These are phyloP conservation scores for Aphyosemion australe DNA, from an alignment of 2,113 vertebrate genomes.

Conservation along the genomic window DNA sequence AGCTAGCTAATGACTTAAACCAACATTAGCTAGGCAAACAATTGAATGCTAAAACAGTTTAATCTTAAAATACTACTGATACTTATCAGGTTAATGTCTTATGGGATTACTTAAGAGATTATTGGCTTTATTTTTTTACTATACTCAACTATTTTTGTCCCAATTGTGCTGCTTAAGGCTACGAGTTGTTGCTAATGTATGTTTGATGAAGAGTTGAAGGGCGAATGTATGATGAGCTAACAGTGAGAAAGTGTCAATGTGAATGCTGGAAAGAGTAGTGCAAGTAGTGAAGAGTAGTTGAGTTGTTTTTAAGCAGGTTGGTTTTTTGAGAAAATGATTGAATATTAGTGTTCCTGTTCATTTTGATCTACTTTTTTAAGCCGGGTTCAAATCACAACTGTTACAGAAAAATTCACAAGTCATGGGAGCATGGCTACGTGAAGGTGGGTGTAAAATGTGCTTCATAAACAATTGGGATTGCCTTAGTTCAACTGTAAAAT, in stretches of 20 bases:
- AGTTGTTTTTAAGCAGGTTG: background rate
- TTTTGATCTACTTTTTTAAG: too few species aligned
- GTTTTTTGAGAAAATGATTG: too few species aligned
- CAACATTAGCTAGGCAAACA: background rate
- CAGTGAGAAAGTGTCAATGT: background rate
- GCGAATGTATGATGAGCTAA: background rate
- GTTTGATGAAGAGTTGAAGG: constrained; percentile 18
- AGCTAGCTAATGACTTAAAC: background rate
- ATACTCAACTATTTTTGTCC: background rate
- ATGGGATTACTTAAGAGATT: background rate
- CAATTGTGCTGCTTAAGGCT: background rate
- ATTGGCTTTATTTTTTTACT: background rate
- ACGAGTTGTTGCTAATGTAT: constrained; percentile 5
- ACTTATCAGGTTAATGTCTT: background rate
- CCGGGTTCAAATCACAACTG: too few species aligned
- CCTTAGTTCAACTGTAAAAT: too few species aligned
- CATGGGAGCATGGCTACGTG: too few species aligned
- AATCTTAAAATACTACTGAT: background rate
- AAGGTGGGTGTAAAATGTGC: too few species aligned
- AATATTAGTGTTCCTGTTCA: too few species aligned
- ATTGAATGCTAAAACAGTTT: background rate
- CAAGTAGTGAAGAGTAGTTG: constrained; percentile 20
- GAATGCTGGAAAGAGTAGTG: constrained; percentile 37
- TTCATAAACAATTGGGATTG: too few species aligned
- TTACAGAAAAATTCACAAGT: too few species aligned